Conservation (phyloP, 2,888 invertebrate species). For the Tupiocoris notatus region DNA sequence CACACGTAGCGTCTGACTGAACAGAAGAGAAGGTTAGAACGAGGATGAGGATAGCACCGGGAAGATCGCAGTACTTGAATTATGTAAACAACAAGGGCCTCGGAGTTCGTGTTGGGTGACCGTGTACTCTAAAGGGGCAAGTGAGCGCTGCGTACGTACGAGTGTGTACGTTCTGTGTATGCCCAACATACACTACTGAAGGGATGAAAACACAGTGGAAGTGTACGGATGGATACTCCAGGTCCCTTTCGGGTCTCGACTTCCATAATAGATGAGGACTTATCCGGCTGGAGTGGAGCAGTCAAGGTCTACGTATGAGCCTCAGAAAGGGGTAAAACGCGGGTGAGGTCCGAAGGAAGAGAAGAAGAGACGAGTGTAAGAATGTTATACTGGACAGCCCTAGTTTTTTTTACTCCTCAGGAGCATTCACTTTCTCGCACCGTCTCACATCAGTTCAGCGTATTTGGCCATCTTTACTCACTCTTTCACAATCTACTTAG, state of each 20-base stretch:
- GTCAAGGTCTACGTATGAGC: neutral
- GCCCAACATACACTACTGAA: neutral
- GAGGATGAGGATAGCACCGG: neutral
- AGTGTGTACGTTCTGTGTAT: neutral
- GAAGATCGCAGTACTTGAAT: slow-evolving; percentile 25
- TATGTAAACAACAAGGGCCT: slow-evolving; percentile 28
- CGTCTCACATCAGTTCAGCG: neutral
- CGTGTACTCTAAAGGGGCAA: neutral
- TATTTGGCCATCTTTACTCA: no score
- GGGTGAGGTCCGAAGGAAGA: neutral
- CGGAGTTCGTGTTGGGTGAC: slow-evolving; percentile 1
- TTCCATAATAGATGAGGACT: slow-evolving; percentile 39
- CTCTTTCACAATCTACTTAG: no score
- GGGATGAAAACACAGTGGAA: neutral
- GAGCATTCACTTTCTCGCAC: neutral
- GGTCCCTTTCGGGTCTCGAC: slow-evolving; percentile 7
- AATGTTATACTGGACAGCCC: neutral
- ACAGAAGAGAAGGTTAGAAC: neutral
- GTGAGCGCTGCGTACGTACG: neutral
- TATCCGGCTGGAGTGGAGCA: slow-evolving; percentile 9
- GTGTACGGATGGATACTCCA: neutral
- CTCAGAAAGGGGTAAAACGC: neutral
- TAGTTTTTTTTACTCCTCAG: neutral
- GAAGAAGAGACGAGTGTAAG: no score
- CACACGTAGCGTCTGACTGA: neutral